phyloP scores from a whole-genome alignment of 2,888 invertebrate species.

The Lapara coniferarum region DNA sequence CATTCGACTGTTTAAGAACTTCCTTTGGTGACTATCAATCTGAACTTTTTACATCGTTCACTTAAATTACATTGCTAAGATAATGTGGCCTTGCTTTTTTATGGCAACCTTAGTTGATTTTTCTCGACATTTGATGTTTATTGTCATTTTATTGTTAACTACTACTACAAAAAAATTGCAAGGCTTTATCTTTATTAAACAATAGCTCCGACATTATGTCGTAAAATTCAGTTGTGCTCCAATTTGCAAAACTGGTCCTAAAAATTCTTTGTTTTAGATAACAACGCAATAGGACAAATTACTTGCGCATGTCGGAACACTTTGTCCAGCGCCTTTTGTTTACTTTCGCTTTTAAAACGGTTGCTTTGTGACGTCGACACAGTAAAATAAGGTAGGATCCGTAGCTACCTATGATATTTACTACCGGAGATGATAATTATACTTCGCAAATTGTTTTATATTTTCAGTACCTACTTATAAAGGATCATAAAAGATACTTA shows the following conservation, averaged over 20 bases:
- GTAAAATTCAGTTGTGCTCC: slow-evolving; percentile 70
- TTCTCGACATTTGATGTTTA: slow-evolving; percentile 58
- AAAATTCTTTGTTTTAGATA: slow-evolving; percentile 65
- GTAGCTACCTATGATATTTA: slow-evolving; percentile 21
- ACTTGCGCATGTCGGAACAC: slow-evolving; percentile 68
- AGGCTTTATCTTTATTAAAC: slow-evolving; percentile 61
- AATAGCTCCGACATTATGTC: slow-evolving; percentile 57
- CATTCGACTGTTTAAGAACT: slow-evolving; percentile 25
- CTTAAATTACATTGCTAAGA: slow-evolving; percentile 35
- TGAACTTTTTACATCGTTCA: slow-evolving; percentile 38
- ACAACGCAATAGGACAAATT: slow-evolving; percentile 70
- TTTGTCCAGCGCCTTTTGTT: slow-evolving; percentile 62
- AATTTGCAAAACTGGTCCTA: slow-evolving; percentile 67
- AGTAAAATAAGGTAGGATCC: slow-evolving; percentile 23
- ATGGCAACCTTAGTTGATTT: slow-evolving; percentile 55
- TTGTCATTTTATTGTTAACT: slow-evolving; percentile 58
- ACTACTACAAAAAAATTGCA: slow-evolving; percentile 69
- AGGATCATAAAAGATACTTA: slow-evolving; percentile 4
- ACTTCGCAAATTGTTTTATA: slow-evolving; percentile 16
- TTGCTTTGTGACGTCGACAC: slow-evolving; percentile 39
- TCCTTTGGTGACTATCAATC: slow-evolving; percentile 34
- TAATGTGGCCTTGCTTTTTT: slow-evolving; percentile 61
- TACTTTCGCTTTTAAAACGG: slow-evolving; percentile 66
- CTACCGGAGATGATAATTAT: slow-evolving; percentile 30
- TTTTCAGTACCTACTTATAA: slow-evolving; percentile 24